A percentile compares a stretch with the other conserved stretches of the same genome.
These are phyloP conservation scores for Peromyscus eremicus DNA, from an alignment of 2,797 vertebrate genomes.

Conservation along the genomic window DNA sequence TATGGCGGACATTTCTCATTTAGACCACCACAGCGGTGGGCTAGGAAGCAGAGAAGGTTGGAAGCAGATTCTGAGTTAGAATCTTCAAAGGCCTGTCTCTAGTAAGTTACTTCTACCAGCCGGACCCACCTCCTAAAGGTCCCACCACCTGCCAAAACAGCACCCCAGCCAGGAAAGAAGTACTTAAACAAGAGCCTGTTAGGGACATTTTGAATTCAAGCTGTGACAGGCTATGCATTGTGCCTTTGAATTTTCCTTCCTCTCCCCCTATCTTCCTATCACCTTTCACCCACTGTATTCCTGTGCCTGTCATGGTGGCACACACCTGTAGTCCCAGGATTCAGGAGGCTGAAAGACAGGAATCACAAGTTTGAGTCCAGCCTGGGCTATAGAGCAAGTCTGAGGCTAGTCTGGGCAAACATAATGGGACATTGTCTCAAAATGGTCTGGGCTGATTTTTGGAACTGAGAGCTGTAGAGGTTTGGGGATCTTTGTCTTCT, in stretches of 20 bases:
- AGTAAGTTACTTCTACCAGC: neutral
- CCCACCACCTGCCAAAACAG: neutral
- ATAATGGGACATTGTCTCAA: neutral
- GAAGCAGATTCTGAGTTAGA: neutral
- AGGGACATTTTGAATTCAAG: neutral
- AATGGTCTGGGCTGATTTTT: neutral
- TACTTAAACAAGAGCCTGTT: neutral
- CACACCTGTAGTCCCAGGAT: neutral
- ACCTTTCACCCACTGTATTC: neutral
- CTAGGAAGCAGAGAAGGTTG: neutral
- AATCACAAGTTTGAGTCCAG: neutral
- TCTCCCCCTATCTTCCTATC: neutral
- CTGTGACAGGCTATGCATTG: neutral
- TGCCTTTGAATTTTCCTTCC: neutral
- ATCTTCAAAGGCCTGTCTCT: neutral
- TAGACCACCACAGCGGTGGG: neutral
- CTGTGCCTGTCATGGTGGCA: neutral
- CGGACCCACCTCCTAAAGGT: neutral
- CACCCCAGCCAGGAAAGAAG: neutral
- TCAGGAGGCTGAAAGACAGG: neutral
- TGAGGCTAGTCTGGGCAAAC: neutral
- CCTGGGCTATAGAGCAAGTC: neutral
- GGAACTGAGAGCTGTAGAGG: neutral
- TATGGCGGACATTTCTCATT: neutral
- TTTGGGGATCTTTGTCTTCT: slow-evolving; percentile 1